Conservation (phyloP, 2,797 vertebrate species). For the Threskiornis aethiopicus region DNA sequence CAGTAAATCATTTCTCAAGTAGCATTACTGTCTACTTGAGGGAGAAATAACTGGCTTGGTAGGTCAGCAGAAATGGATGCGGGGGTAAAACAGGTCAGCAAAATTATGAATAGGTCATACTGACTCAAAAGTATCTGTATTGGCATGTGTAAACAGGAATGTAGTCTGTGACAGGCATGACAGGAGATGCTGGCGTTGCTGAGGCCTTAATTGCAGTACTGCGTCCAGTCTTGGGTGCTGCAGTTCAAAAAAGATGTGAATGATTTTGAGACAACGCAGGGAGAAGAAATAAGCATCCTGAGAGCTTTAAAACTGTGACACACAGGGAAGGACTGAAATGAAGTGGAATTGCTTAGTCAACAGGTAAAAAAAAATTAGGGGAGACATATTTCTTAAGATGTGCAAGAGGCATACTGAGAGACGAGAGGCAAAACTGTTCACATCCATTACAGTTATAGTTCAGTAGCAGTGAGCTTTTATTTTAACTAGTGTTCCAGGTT, state of each 20-base stretch:
- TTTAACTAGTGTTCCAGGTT: background rate
- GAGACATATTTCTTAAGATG: background rate
- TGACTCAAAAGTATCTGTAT: background rate
- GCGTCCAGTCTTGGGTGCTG: background rate
- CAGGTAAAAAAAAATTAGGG: background rate
- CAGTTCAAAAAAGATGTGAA: background rate
- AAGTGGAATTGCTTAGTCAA: background rate
- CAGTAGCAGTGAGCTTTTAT: background rate
- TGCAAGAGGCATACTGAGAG: background rate
- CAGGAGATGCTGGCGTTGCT: background rate
- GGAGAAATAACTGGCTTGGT: background rate
- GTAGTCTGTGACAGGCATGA: background rate
- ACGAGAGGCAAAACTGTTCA: background rate
- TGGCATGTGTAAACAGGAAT: background rate
- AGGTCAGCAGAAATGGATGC: constrained; percentile 5
- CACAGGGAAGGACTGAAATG: background rate
- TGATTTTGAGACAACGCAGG: background rate
- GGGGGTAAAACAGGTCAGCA: background rate
- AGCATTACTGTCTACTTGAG: constrained; percentile 5
- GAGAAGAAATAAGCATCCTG: background rate
- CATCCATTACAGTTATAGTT: background rate
- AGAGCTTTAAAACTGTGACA: background rate
- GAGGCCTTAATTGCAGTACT: background rate
- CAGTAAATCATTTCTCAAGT: constrained; percentile 1
- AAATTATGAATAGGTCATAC: background rate